Percentiles rank a stretch among this genome's conserved stretches.
Conservation (phyloP, 2,888 invertebrate genomes). For the Acanthococcus lagerstroemiae region DNA sequence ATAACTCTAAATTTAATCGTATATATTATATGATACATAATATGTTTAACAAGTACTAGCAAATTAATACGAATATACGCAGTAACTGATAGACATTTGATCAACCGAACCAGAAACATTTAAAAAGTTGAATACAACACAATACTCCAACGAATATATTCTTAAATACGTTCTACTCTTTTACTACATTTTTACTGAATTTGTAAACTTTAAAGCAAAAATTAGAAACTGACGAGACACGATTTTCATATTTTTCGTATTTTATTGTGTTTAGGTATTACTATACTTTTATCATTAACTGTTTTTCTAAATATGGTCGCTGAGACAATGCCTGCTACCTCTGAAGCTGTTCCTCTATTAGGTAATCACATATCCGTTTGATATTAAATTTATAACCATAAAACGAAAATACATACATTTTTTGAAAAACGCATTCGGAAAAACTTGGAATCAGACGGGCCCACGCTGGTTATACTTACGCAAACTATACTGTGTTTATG, state of each 20-base stretch:
- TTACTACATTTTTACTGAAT: neutral
- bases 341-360: conserved; percentile 80
- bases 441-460: conserved; percentile 28
- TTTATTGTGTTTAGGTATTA: conserved; percentile 63
- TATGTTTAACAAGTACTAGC: no score
- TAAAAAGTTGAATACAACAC: no score
- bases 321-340: conserved; percentile 96
- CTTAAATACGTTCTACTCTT: no score
- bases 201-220: neutral
- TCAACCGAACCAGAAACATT: no score
- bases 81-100: no score
- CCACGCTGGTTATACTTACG: neutral
- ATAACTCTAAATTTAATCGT: no score
- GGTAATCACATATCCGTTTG: conserved; percentile 44
- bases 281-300: conserved; percentile 92
- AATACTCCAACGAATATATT: no score
- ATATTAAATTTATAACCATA: conserved; percentile 1
- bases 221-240: neutral
- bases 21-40: no score
- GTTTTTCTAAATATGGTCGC: conserved; percentile 98
- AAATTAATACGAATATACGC: no score
- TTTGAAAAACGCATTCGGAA: neutral
- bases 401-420: neutral
- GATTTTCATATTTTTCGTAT: conserved; percentile 13
- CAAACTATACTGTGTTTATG: no score